Evolutionary conservation across 2,113 vertebrate genomes (phyloP).

Genomic region (Otolemur garnettii): DNA sequence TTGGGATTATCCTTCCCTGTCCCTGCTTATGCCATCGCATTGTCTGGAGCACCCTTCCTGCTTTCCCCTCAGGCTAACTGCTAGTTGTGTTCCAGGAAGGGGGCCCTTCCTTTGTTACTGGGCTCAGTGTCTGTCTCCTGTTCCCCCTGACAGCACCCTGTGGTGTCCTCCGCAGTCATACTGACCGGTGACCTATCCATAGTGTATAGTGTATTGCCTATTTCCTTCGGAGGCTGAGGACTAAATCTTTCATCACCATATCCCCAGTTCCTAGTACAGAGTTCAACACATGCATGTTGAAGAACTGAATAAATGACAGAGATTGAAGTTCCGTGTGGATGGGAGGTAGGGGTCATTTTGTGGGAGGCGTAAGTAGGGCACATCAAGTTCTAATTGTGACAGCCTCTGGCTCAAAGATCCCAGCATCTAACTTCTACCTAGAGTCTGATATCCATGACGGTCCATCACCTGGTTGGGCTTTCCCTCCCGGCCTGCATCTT

Average conservation of each 20-base stretch:
- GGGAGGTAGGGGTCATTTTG: not conserved
- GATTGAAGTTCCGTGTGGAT: fast-evolving
- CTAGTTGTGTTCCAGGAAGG: no score
- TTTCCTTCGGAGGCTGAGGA: not conserved
- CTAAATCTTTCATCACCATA: not conserved
- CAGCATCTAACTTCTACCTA: not conserved
- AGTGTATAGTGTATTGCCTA: not conserved
- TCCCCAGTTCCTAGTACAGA: not conserved
- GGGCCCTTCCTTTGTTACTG: not conserved
- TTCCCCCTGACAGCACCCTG: fast-evolving
- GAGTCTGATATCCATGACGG: not conserved
- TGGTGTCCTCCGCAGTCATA: fast-evolving
- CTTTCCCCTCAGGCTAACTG: not conserved
- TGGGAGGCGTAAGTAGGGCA: not conserved
- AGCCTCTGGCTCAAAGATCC: not conserved
- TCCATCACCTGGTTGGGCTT: no score
- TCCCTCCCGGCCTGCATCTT: not conserved
- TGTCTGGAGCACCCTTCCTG: not conserved
- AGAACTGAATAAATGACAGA: not conserved
- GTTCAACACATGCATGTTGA: fast-evolving
- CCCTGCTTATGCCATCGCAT: no score
- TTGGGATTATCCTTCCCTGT: not conserved
- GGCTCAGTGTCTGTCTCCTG: not conserved
- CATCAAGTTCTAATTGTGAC: not conserved
- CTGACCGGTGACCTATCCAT: fast-evolving